These are phyloP conservation scores for Mesodorylaimus sp. DNA, from an alignment of 2,888 invertebrate species.

Conservation along the genomic window DNA sequence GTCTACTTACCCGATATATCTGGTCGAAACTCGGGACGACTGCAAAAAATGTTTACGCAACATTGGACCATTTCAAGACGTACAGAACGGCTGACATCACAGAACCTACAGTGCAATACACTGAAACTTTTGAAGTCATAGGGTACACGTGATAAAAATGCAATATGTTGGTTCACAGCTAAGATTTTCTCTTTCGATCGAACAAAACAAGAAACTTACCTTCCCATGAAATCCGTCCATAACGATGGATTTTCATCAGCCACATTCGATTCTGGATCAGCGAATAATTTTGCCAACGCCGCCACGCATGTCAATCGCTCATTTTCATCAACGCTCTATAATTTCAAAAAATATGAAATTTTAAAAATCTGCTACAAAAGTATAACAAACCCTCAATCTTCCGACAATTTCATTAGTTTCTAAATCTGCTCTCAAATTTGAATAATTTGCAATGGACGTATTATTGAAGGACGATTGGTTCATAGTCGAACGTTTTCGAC, in stretches of 20 bases:
- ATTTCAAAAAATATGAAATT: not conserved
- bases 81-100: slow-evolving; percentile 9
- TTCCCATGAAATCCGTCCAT: slow-evolving; percentile 5
- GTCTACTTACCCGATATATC: slow-evolving; percentile 2
- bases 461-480: too few species aligned
- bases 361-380: too few species aligned
- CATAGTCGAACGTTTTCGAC: too few species aligned
- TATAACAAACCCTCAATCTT: too few species aligned
- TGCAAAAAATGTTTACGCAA: not conserved
- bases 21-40: slow-evolving; percentile 1
- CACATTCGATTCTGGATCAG: not conserved
- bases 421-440: too few species aligned
- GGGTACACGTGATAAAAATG: too few species aligned
- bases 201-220: slow-evolving; percentile 1
- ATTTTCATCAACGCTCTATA: slow-evolving; percentile 5
- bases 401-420: too few species aligned
- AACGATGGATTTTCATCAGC: slow-evolving; percentile 6
- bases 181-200: too few species aligned
- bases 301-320: slow-evolving; percentile 7
- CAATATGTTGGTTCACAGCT: too few species aligned
- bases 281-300: slow-evolving; percentile 6
- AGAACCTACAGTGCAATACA: slow-evolving; percentile 2
- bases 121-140: not conserved
- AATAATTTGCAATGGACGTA: too few species aligned
- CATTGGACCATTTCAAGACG: slow-evolving; percentile 2